These are phyloP conservation scores for Tetrao urogallus DNA, from an alignment of 2,113 vertebrate species.

Conservation along the genomic window DNA sequence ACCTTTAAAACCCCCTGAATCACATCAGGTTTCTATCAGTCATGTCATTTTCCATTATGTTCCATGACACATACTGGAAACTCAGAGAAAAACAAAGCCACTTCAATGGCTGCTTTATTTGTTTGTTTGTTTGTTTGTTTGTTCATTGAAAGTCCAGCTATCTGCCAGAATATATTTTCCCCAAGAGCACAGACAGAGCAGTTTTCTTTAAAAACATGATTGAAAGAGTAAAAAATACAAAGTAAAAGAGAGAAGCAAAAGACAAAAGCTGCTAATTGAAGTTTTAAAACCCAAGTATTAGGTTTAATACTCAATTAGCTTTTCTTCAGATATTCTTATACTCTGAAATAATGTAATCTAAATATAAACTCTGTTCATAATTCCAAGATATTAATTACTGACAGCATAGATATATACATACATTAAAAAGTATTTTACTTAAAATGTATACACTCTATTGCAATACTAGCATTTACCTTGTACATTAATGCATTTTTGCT, in stretches of 20 bases:
- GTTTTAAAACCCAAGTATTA: neutral
- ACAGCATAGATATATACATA: fast-evolving
- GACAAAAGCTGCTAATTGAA: neutral
- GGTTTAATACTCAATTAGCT: slow-evolving; percentile 1
- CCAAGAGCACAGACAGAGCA: slow-evolving; percentile 6
- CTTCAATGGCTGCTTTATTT: neutral
- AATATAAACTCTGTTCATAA: neutral
- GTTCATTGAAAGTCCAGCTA: neutral
- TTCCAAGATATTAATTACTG: neutral
- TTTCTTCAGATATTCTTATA: neutral
- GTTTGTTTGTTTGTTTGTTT: neutral
- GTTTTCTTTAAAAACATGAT: slow-evolving; percentile 33
- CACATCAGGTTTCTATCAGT: neutral
- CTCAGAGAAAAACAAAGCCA: neutral
- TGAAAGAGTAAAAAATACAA: slow-evolving; percentile 31
- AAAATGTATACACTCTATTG: neutral
- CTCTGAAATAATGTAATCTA: neutral
- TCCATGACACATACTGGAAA: neutral
- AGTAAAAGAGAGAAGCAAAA: neutral
- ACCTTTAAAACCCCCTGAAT: slow-evolving; percentile 2
- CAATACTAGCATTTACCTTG: neutral
- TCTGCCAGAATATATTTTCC: neutral
- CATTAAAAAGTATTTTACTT: neutral
- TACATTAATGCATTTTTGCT: neutral
- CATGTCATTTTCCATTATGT: neutral